Evolutionary conservation across 2,113 vertebrate genomes (phyloP).

Genomic region (Eptatretus burgeri): DNA sequence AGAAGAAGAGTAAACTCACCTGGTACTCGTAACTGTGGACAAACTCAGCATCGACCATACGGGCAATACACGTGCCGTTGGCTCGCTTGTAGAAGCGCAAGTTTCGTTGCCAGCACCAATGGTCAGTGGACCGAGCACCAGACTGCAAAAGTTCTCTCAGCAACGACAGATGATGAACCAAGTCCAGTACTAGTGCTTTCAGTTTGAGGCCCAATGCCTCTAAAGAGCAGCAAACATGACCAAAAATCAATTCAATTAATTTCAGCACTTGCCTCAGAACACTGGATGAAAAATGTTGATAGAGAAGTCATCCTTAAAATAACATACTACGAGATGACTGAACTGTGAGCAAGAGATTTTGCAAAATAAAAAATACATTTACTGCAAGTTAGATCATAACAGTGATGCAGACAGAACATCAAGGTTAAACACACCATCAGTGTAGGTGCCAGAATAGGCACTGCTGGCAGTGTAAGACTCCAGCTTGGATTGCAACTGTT

Average conservation of each 20-base stretch:
- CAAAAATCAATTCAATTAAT: too few species aligned
- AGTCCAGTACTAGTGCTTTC: slow-evolving; percentile 71
- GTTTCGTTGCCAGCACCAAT: slow-evolving; percentile 78
- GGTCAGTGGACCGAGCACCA: slow-evolving; percentile 24
- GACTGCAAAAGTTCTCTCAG: slow-evolving; percentile 42
- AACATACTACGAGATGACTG: too few species aligned
- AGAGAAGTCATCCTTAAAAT: too few species aligned
- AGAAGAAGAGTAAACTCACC: slow-evolving; percentile 18
- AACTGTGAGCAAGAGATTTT: not conserved
- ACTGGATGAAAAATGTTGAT: too few species aligned
- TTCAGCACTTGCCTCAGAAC: too few species aligned
- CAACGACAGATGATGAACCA: slow-evolving; percentile 72
- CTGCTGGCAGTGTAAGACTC: slow-evolving; percentile 42
- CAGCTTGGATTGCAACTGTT: slow-evolving; percentile 44
- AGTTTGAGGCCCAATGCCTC: slow-evolving; percentile 47
- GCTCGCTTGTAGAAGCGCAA: slow-evolving; percentile 57
- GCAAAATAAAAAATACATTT: not conserved
- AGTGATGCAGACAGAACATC: slow-evolving; percentile 16
- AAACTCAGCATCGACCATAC: slow-evolving; percentile 80
- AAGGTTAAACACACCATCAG: slow-evolving; percentile 20
- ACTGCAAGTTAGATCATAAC: not conserved
- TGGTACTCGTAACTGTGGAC: slow-evolving; percentile 88
- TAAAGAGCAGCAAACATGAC: slow-evolving; percentile 13
- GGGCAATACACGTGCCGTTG: slow-evolving; percentile 34
- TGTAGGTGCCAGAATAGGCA: not conserved